Conservation (phyloP, 2,888 invertebrate genomes). For the Calephelis perditalis region DNA sequence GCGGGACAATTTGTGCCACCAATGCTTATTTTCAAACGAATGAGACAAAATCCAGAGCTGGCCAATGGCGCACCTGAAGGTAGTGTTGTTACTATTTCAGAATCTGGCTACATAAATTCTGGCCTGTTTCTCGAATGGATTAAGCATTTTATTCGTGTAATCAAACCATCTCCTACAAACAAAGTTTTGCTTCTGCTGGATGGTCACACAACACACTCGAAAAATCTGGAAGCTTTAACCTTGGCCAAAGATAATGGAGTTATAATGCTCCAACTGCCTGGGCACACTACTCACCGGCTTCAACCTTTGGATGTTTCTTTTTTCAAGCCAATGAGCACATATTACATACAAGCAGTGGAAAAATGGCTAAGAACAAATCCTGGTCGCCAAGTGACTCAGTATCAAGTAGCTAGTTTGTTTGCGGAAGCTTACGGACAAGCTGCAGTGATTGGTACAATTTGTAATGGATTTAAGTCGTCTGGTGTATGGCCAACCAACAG, state of each 20-base stretch:
- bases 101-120: too few relatives aligned
- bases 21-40: constrained; percentile 1
- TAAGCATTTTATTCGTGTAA: too few relatives aligned
- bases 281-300: background rate
- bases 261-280: constrained; percentile 1
- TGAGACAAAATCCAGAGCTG: background rate
- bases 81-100: too few relatives aligned
- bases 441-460: background rate
- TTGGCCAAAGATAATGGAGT: background rate
- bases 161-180: background rate
- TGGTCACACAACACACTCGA: background rate
- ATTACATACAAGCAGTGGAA: constrained; percentile 1
- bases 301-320: constrained; percentile 4
- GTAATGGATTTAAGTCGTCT: constrained; percentile 10
- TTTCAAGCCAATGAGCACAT: constrained; percentile 1
- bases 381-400: constrained; percentile 3
- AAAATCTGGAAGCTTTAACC: background rate
- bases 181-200: background rate
- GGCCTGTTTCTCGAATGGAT: too few relatives aligned
- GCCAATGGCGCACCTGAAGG: too few relatives aligned
- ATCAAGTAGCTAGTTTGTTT: constrained; percentile 1
- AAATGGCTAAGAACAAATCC: constrained; percentile 4
- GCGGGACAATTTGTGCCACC: constrained; percentile 6
- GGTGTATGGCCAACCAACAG: constrained; percentile 11
- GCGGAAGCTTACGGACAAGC: background rate